Base-by-base conservation (phyloP, 2,797 vertebrate species). In the Acanthis flammea region DNA sequence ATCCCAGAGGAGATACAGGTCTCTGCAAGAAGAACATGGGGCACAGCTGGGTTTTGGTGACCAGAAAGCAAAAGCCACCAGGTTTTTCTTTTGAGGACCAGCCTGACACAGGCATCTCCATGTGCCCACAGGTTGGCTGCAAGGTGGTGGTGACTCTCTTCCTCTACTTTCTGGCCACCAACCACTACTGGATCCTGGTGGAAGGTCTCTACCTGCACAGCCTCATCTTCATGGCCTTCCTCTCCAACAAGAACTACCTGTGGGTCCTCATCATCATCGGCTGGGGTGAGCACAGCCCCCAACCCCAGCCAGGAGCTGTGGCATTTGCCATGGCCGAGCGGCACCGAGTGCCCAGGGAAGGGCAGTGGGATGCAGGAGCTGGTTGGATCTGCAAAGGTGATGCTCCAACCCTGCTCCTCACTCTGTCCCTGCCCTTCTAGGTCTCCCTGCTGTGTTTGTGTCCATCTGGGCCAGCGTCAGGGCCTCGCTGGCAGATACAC, bases 181-280 rank as follows among this genome's bases (percentile, higher is more conserved):
- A 99, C 97, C 98, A 99, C 96, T 99, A 98, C 96, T 99, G 99
- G 99, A 99, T 99, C 94, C 97, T 99, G 91, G 99, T 99, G 95
- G 99, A 99, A 97, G 99, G 99, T 5, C 97, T 99, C 84, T 99
- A 99, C 96, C 96, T 99, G 33, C 99, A 99, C 81, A 99, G 99
- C 85, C 98, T 99, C 71, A 99, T 99, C 97, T 99, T 99, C 97
- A 99, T 99, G 98, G 99, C 99, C 91, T 99, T 99, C 96, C 97
- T 99, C 51, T 99, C 99, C 16, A 98, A 99, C 96, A 98, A 98
- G 96, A 99, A 97, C 97, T 99, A 99, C 97, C 96, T 99, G 50
- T 99, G 99, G 98, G 98, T 98, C 57, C 98, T 99, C 74, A 98
- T 97, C 84, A 98, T 99, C 98, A 99, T 98, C 0, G 99, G 99